Conservation (phyloP, 2,797 vertebrate genomes). For the Rousettus madagascariensis region DNA sequence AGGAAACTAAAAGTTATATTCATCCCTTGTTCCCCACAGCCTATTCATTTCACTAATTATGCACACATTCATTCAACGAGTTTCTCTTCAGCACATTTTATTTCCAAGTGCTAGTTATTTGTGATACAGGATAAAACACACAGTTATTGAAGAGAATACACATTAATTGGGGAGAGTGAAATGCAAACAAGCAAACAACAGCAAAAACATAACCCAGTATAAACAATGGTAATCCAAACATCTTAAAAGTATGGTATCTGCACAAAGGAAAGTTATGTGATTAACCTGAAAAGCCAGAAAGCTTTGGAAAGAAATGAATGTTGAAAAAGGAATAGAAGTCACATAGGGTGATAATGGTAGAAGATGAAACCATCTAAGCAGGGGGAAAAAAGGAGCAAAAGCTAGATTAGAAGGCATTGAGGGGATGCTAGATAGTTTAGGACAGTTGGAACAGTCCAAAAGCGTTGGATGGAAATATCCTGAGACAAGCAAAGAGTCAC, state of each 20-base stretch:
- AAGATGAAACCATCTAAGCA: background rate
- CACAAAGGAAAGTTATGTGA: background rate
- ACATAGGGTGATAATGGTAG: background rate
- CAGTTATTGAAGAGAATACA: background rate
- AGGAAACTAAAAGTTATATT: background rate
- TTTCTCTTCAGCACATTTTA: background rate
- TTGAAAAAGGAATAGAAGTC: background rate
- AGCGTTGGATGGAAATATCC: background rate
- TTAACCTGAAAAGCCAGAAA: background rate
- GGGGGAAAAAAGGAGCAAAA: background rate
- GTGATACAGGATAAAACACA: background rate
- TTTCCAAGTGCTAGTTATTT: background rate
- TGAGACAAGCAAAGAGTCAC: background rate
- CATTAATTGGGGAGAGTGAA: background rate
- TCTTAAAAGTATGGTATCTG: background rate
- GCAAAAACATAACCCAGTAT: background rate
- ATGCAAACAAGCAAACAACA: background rate
- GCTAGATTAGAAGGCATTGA: background rate
- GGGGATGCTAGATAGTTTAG: background rate
- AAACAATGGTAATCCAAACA: background rate
- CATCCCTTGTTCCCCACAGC: background rate
- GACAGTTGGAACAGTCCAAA: background rate
- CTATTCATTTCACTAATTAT: background rate
- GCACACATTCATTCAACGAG: background rate
- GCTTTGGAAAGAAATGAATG: background rate